phyloP scores from a whole-genome alignment of 92 coral and sea anemone genomes.

The Epizoanthus rinbou region DNA sequence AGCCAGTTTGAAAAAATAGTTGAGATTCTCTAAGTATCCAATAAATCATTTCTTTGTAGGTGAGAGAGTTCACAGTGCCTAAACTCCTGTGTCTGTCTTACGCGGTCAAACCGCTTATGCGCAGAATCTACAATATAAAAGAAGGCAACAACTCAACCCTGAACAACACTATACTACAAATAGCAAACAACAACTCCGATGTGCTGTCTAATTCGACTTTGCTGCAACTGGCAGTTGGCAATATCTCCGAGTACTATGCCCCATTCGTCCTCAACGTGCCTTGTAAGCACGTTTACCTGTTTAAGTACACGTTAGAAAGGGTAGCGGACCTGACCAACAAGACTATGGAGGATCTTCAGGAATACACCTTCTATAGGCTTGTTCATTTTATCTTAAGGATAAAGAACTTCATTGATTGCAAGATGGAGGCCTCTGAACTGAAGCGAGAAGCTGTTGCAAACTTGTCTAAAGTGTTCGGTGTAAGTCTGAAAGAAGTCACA shows the following conservation, averaged over 20 bases:
- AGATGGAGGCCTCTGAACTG: neutral
- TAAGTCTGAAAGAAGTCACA: neutral
- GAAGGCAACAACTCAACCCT: neutral
- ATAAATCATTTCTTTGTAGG: neutral
- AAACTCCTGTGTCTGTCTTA: slow-evolving; percentile 6
- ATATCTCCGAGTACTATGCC: slow-evolving; percentile 22
- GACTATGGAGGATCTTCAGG: neutral
- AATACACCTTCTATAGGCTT: neutral
- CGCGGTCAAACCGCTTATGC: slow-evolving; percentile 23
- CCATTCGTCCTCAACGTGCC: slow-evolving; percentile 13
- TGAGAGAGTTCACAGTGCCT: neutral
- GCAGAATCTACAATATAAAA: neutral
- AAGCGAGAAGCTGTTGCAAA: slow-evolving; percentile 10
- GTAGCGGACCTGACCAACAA: neutral
- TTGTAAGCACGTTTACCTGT: neutral
- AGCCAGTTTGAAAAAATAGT: neutral
- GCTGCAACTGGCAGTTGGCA: slow-evolving; percentile 27
- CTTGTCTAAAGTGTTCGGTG: neutral
- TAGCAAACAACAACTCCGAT: slow-evolving; percentile 24
- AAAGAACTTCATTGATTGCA: slow-evolving; percentile 3
- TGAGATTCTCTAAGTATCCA: neutral
- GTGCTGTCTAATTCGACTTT: neutral
- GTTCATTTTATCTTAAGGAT: neutral
- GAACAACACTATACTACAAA: neutral
- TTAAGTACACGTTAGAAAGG: slow-evolving; percentile 1